These are phyloP conservation scores for Chlorodrepanis virens DNA, from an alignment of 2,113 vertebrate species.

Conservation along the genomic window DNA sequence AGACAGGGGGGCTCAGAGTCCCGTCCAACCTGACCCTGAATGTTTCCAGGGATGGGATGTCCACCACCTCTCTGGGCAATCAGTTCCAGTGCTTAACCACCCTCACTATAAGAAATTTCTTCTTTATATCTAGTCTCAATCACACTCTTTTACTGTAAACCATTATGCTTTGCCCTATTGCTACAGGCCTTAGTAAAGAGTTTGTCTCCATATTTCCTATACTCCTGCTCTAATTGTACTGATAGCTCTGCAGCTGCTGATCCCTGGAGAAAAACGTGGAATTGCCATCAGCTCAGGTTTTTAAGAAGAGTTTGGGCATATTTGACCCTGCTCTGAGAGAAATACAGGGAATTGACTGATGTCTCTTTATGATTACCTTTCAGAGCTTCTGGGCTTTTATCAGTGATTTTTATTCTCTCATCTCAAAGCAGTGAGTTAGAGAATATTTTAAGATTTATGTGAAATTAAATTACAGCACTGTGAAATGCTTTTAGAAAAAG, in stretches of 20 bases:
- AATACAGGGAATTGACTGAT: neutral
- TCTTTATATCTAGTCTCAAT: neutral
- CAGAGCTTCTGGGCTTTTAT: neutral
- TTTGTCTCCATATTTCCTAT: neutral
- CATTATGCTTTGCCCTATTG: neutral
- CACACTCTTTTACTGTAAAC: neutral
- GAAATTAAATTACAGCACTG: neutral
- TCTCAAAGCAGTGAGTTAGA: neutral
- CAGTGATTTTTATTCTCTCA: neutral
- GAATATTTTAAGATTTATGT: neutral
- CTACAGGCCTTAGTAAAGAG: neutral
- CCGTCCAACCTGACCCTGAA: neutral
- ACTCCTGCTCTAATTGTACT: neutral
- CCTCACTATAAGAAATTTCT: neutral
- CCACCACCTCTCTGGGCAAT: neutral
- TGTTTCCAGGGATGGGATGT: neutral
- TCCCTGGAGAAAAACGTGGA: neutral
- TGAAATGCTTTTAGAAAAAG: conserved; percentile 1
- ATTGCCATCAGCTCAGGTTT: neutral
- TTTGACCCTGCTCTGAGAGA: neutral
- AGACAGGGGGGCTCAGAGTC: neutral
- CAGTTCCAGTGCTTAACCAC: neutral
- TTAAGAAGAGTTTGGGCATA: neutral
- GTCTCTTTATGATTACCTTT: neutral
- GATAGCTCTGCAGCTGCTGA: neutral